Base-by-base conservation (phyloP, 2,888 invertebrate genomes). In the Synergus itoensis region DNA sequence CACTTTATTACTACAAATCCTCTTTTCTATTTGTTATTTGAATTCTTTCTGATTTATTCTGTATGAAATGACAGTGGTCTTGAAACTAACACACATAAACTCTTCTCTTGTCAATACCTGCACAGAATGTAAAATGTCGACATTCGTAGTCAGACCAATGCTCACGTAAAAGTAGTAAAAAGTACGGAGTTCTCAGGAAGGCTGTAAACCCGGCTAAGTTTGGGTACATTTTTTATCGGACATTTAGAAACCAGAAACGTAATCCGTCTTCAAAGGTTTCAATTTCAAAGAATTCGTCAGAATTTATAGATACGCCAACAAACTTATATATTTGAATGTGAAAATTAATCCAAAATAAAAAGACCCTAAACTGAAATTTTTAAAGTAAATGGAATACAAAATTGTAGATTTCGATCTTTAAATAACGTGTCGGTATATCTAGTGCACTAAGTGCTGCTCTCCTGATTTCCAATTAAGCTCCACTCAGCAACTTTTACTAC, bases 141-240 rank as follows among this genome's bases (percentile, higher is more conserved):
- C 62, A 62, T 62, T 62, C 28, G 62, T 62, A 62, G 62, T 28
- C 62, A 28, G 12, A 12, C 62, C 62, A 28, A 62, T 62, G 12
- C 62, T 62, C 62, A 62, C 62, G 62, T 28, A 62, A 62, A 62
- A 62, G 62, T 62, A 62, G 21, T 62, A 62, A 62, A 62, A 62
- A 62, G 62, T 62, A 28, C 28, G 21, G 28, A 62, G 21, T 62
- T 62, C 62, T 28, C 14, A 21, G 62, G 14, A 62, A 28, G 14
- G 62, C 5, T 28, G 14, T 62, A 28, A 62, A 62, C 62, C 62
- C 14, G 28, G 62, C 28, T 4, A 62, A 62, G 62, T 28, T 62
- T 62, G 14, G 62, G 1, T 18, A 62, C 62, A 62, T 62, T 28
- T 62, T 57, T 62, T 28, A 62, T 28, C 62, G 18, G 28, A 7